A percentile compares a stretch with the other conserved stretches of the same genome.
These are phyloP conservation scores for Chloroclysta siterata DNA, from an alignment of 2,888 invertebrate species.

Conservation along the genomic window DNA sequence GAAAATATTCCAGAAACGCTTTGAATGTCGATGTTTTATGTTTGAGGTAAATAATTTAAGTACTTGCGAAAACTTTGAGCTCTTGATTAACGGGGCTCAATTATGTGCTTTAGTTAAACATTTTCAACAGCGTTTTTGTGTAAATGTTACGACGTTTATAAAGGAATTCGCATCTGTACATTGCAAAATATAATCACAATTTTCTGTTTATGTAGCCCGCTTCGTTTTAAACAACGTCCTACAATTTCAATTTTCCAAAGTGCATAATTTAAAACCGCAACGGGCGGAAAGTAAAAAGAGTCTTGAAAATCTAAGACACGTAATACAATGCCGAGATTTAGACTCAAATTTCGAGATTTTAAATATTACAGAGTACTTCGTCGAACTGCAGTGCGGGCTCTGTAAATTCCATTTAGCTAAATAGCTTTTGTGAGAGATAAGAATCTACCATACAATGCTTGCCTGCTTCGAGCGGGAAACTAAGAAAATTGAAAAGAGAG, in stretches of 20 bases:
- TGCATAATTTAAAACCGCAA: slow-evolving; percentile 66
- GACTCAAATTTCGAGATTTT: slow-evolving; percentile 82
- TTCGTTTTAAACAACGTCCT: slow-evolving; percentile 47
- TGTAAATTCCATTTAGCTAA: slow-evolving; percentile 85
- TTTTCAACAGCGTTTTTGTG: slow-evolving; percentile 70
- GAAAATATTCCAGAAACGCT: slow-evolving; percentile 77
- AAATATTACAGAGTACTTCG: slow-evolving; percentile 83
- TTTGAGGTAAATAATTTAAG: slow-evolving; percentile 81
- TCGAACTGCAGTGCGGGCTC: slow-evolving; percentile 84
- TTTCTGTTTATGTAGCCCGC: slow-evolving; percentile 42
- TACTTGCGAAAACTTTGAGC: slow-evolving; percentile 78
- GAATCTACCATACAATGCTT: slow-evolving; percentile 84
- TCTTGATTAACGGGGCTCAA: slow-evolving; percentile 81
- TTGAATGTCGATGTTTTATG: slow-evolving; percentile 80
- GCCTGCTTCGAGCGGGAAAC: slow-evolving; percentile 77
- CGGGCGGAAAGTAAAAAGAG: slow-evolving; percentile 58
- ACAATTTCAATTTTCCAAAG: slow-evolving; percentile 68
- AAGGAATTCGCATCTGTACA: slow-evolving; percentile 39
- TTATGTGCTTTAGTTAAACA: slow-evolving; percentile 76
- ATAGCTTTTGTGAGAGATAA: slow-evolving; percentile 84
- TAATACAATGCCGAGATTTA: slow-evolving; percentile 76
- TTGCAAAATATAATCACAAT: slow-evolving; percentile 44
- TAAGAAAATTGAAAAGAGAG: slow-evolving; percentile 85
- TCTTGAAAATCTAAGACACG: slow-evolving; percentile 69
- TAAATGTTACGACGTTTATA: slow-evolving; percentile 64